These are phyloP conservation scores for Eumacrocentrus americanus DNA, from an alignment of 2,888 invertebrate species.

Conservation along the genomic window DNA sequence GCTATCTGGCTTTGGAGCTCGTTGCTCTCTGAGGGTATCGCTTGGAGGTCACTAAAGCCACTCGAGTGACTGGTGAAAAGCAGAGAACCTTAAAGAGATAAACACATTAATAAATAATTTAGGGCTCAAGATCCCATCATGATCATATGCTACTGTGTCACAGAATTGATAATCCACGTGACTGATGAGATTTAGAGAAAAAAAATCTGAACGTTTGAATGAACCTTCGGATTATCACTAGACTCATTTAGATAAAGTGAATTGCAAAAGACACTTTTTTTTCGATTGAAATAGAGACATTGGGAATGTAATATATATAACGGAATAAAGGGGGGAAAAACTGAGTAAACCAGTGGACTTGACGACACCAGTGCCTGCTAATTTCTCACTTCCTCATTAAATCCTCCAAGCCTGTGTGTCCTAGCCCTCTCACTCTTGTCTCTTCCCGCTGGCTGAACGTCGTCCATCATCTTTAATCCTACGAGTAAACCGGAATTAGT, in stretches of 20 bases:
- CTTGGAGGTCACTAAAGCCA: constrained; percentile 10
- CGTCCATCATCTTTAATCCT: background rate
- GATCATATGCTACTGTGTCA: background rate
- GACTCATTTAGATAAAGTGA: background rate
- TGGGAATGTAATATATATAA: background rate
- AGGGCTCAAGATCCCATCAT: background rate
- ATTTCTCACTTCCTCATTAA: constrained; percentile 35
- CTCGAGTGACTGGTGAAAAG: constrained; percentile 11
- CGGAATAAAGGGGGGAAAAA: background rate
- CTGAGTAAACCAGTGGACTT: constrained; percentile 1
- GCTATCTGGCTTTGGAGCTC: constrained; percentile 22
- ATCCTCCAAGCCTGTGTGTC: constrained; percentile 25
- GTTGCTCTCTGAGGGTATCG: constrained; percentile 27
- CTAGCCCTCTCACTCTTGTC: background rate
- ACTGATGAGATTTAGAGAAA: background rate
- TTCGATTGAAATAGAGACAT: background rate
- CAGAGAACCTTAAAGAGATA: constrained; percentile 10
- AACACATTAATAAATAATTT: constrained; percentile 21
- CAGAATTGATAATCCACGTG: background rate
- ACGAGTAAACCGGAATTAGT: background rate
- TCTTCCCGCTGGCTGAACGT: too few species aligned
- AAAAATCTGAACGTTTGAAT: background rate
- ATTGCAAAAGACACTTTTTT: constrained; percentile 3
- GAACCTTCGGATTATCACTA: background rate
- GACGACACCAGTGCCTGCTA: constrained; percentile 17